Base-by-base conservation (phyloP, 2,888 invertebrate species). In the Hypomecis punctinalis region DNA sequence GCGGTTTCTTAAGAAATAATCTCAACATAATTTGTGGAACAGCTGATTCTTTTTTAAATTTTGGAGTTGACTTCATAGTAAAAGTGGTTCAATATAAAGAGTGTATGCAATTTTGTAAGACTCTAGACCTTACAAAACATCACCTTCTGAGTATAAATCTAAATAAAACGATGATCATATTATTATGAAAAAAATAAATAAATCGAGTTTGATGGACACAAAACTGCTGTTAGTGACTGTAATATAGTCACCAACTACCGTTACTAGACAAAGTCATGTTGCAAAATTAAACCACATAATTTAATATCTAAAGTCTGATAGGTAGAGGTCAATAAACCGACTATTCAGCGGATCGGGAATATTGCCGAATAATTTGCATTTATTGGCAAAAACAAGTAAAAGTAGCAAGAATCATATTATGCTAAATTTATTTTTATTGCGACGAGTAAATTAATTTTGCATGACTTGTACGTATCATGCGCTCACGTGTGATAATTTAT, bases 401-500 rank as follows among this genome's bases (percentile, higher is more conserved):
- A n/a, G n/a, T 33, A 54, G 11, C 43, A 39, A 43, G 43, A 43
- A 54, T 43, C 46, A 5, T 42, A 40, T 33, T 42, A 42, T 33
- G 23, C 52, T 6, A 40, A 52, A 52, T 45, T 37, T 36, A 35
- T 33, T 43, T 45, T 37, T 36, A 35, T 33, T 43, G 46, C 13
- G 13, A 45, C 36, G 13, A 13, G 43, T 9, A 46, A 45, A 36
- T 45, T 40, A 36, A 35, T 45, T 45, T 54, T 35, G 35, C 45
- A 45, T 8, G 48, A 42, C 11, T 23, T 10, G 33, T 5, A 40
- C 23, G 33, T 5, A 40, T 67, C 70, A 72, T 72, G 69, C 61
- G 57, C 61, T 75, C 49, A 54, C 11, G 11, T 51, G 49, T 51
- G 37, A n/a, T 6, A 36, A 37, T 37, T 43, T 9, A 2, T 43